phyloP scores from a whole-genome alignment of 2,113 vertebrate genomes.

The Pachycephala philippinensis region DNA sequence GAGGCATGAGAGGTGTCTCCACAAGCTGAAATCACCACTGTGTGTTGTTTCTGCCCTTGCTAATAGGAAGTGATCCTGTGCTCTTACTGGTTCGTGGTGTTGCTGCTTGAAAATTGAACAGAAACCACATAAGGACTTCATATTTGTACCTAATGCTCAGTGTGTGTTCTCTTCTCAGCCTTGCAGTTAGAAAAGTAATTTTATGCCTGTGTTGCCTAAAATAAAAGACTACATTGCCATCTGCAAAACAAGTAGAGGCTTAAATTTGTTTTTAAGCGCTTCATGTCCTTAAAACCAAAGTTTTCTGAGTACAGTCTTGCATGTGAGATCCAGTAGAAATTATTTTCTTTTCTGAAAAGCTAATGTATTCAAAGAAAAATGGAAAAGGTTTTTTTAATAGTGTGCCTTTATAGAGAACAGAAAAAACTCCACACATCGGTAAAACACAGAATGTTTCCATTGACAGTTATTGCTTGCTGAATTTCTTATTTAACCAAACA shows the following conservation, averaged over 20 bases:
- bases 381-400: background rate
- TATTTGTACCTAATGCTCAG: background rate
- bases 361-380: slow-evolving; percentile 3
- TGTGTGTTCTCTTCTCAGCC: background rate
- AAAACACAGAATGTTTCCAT: background rate
- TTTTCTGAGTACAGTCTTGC: background rate
- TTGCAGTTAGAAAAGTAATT: background rate
- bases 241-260: background rate
- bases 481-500: background rate
- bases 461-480: background rate
- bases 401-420: background rate
- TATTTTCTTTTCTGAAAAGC: background rate
- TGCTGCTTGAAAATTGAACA: background rate
- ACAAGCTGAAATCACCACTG: background rate
- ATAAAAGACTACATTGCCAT: background rate
- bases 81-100: background rate
- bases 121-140: background rate
- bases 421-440: background rate
- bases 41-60: background rate
- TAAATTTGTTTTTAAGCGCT: background rate
- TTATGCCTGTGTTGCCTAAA: background rate
- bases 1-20: background rate
- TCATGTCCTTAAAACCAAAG: background rate
- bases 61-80: background rate
- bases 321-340: background rate